A percentile compares a stretch with the other conserved stretches of the same genome.
phyloP scores from a whole-genome alignment of 1,140 invertebrate genomes.

The Homarus americanus region DNA sequence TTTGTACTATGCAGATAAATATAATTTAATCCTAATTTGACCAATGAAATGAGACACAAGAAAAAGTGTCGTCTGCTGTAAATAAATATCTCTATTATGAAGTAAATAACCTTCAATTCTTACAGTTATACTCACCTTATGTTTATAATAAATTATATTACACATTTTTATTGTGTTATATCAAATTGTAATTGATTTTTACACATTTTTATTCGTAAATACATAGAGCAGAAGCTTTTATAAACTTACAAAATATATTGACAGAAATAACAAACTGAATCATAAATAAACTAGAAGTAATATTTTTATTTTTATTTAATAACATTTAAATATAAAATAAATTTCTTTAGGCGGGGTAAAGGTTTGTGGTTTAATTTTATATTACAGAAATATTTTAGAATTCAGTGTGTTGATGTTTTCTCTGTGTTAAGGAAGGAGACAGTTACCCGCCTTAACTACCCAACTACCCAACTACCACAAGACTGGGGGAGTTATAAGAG shows the following conservation, averaged over 20 bases:
- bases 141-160: too few species aligned
- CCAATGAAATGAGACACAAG: background rate
- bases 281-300: background rate
- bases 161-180: too few species aligned
- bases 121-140: too few species aligned
- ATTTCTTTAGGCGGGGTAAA: background rate
- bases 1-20: too few species aligned
- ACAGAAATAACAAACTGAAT: background rate
- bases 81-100: background rate
- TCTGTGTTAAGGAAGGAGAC: background rate
- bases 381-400: background rate
- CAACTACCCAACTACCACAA: background rate
- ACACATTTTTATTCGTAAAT: too few species aligned
- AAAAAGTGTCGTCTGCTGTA: background rate
- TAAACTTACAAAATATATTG: background rate
- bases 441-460: background rate
- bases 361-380: background rate
- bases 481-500: background rate
- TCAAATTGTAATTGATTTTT: too few species aligned
- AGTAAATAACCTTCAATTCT: too few species aligned
- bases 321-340: background rate
- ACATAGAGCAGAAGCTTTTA: background rate
- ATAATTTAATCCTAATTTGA: too few species aligned
- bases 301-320: background rate
- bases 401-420: background rate